Base-by-base conservation (phyloP, 2,797 vertebrate genomes). In the Diceros bicornis region DNA sequence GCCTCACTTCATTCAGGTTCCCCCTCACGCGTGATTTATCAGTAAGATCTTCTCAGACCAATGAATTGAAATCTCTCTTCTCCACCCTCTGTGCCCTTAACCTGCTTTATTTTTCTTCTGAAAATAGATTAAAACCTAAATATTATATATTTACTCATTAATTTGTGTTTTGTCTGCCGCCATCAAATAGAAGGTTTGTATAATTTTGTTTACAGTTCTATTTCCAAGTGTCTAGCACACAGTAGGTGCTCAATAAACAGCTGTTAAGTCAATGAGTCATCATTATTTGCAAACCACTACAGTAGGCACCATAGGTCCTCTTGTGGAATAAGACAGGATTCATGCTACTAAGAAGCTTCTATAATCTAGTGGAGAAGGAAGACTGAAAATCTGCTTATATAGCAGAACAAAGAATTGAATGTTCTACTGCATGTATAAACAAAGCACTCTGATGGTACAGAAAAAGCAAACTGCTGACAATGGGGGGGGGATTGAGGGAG, bases 31-130 rank as follows among this genome's bases (percentile, higher is more conserved):
- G 10, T 18, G 47, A 7, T 13, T 32, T n/a, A 68, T 17, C 55
- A 72, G 13, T 14, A 89, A 95, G 29, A 87, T 29, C n/a, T 78
- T 86, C 78, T 96, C 62, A 41, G 57, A 64, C 20, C 68, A 86
- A 0, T n/a, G 20, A 91, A 64, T 62, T 90, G 50, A 44, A 75
- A 77, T 77, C 27, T 74, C 18, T 47, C 27, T 34, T 14, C 84
- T 12, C 47, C 27, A 59, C 13, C 12, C 29, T 59, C 64, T 34
- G 13, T 27, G 18, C 16, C 62, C 34, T 83, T 86, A 68, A 82
- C 13, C 34, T n/a, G 32, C 17, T 61, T 74, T 61, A 50, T 71
- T 68, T 62, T 89, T 72, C 47, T 81, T 85, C 91, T 91, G 61
- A 64, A 94, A 61, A 82, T 10, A 91, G 20, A 61, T 41, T 34